Evolutionary conservation across 2,797 vertebrate genomes (phyloP), one percentile per base, ranked within the genome.

Genomic region (Siniperca undulata): DNA sequence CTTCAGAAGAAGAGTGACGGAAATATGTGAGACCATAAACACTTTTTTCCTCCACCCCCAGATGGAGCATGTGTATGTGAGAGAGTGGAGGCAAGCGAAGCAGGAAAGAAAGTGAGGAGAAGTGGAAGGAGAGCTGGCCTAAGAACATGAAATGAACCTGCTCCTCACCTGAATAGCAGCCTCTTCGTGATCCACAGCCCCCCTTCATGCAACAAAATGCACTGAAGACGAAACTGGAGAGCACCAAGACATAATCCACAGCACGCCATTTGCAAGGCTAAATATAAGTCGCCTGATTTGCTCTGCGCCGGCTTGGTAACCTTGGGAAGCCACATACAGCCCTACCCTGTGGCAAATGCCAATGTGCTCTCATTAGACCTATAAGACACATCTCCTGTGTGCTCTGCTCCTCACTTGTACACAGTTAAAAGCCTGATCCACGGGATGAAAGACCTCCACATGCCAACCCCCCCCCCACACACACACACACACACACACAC

Each of bases 211-310:
- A 84, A 82, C 90, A 82, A 93, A 91, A 94, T 68, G 87, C 90
- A 87, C 90, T 87, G 91, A 96, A 96, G 93, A 95, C 90, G 96
- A 96, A 96, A 96, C 93, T 82, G 70, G 96, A 96, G 95, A 95
- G 82, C 85, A 85, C 87, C 81, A 93, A 95, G 94, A 95, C 91
- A 95, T 96, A 95, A 96, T 96, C 95, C 94, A 94, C 86, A 93
- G 89, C 61, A 73, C 89, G 79, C 94, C 93, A 94, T 94, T 94
- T 93, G 92, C 93, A 89, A 88, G 88, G 95, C 96, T 96, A 96
- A 95, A 96, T 96, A 96, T 96, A 96, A 95, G 89, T 92, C 24
- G 80, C 89, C 93, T 91, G 92, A 90, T 95, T 93, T 93, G 93
- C 91, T 92, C 86, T 89, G 93, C 87, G 79, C 67, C 58, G 77